A percentile compares a stretch with the other conserved stretches of the same genome.
These are phyloP conservation scores for Sciurus niger DNA, from an alignment of 2,113 vertebrate genomes.

Conservation along the genomic window DNA sequence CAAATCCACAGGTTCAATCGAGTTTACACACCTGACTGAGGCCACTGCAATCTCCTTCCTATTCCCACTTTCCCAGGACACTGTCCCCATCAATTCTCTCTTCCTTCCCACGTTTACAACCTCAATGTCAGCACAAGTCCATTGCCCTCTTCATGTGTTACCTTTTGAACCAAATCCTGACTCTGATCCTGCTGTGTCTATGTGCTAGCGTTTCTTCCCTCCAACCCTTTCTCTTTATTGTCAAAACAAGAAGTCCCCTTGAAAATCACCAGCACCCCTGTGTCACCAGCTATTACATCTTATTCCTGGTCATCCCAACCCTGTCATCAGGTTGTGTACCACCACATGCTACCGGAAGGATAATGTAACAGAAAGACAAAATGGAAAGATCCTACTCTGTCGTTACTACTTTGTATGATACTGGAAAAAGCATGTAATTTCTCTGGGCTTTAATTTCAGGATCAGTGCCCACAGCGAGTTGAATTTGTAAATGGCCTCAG, in stretches of 20 bases:
- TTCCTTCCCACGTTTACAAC: neutral
- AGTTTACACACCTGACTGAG: too few species aligned
- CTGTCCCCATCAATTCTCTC: neutral
- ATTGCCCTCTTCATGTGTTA: rapidly evolving
- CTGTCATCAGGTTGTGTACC: neutral
- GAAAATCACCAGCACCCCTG: neutral
- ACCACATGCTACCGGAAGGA: neutral
- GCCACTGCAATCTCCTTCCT: neutral
- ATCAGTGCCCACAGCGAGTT: rapidly evolving
- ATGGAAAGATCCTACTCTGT: neutral
- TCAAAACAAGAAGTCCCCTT: neutral
- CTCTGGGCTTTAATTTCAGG: neutral
- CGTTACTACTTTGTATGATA: neutral
- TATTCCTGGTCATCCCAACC: neutral
- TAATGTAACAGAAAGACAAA: neutral
- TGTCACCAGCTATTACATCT: neutral
- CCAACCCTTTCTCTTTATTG: neutral
- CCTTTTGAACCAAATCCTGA: neutral
- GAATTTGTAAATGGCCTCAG: neutral
- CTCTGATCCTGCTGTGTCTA: neutral
- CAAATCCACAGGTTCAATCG: neutral
- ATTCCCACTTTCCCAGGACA: neutral
- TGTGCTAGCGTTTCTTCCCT: neutral
- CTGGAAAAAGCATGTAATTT: neutral
- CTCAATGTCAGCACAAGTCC: neutral